Evolutionary conservation across 2,797 vertebrate species (phyloP).

Genomic region (Bufotes viridis): DNA sequence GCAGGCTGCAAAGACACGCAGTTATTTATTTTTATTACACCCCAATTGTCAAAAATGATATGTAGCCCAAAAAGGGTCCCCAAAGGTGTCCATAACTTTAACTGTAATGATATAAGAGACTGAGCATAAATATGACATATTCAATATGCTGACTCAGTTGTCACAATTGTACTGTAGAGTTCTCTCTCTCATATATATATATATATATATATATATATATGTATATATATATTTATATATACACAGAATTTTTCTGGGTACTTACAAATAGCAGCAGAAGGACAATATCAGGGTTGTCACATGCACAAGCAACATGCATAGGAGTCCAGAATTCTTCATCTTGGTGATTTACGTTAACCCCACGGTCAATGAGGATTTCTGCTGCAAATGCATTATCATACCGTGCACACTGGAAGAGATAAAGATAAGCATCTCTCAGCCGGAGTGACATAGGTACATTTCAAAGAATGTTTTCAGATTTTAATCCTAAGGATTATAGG

Average conservation of each 20-base stretch:
- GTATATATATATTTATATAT: no score
- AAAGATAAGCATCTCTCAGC: conserved; percentile 29
- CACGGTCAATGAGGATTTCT: conserved; percentile 89
- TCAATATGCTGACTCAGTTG: no score
- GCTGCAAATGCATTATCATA: conserved; percentile 92
- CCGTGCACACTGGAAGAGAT: conserved; percentile 85
- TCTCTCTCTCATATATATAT: no score
- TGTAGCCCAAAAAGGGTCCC: no score
- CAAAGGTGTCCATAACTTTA: no score
- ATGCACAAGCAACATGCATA: conserved; percentile 90
- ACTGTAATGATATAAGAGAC: no score
- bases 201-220: no score
- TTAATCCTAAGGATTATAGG: conserved; percentile 34
- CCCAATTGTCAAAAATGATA: no score
- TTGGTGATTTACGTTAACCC: conserved; percentile 89
- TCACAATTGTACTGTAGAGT: no score
- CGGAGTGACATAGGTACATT: conserved; percentile 23
- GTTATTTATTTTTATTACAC: no score
- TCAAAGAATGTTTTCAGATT: background rate
- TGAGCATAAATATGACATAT: no score
- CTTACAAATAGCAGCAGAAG: conserved; percentile 90
- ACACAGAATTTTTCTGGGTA: conserved; percentile 29
- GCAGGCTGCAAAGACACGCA: no score
- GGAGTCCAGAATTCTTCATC: conserved; percentile 95
- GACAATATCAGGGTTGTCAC: conserved; percentile 88